A percentile compares a stretch with the other conserved stretches of the same genome.
Conservation (phyloP, 53 echinoderm and acorn worm species). For the Patiria pectinifera region DNA sequence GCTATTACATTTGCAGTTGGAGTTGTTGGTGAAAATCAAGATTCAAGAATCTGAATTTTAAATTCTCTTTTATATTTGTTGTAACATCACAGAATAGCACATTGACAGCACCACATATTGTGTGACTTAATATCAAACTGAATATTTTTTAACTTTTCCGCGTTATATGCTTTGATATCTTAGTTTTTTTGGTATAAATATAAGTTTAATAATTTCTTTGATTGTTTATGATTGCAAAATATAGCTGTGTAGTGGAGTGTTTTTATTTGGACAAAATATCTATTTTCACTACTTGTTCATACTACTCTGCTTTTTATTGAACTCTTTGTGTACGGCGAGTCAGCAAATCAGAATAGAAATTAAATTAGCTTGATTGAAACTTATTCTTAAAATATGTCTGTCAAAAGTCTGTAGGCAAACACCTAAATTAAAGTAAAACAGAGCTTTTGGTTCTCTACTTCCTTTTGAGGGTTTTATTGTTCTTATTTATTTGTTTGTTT, state of each 20-base stretch:
- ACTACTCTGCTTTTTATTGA: neutral
- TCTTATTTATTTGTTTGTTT: neutral
- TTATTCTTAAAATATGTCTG: too few relatives aligned
- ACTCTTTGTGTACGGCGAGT: neutral
- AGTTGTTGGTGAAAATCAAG: too few relatives aligned
- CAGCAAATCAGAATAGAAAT: neutral
- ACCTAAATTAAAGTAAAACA: neutral
- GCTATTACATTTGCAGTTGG: too few relatives aligned
- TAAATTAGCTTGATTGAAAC: too few relatives aligned
- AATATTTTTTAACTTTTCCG: neutral
- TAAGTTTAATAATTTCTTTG: neutral
- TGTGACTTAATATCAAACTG: neutral
- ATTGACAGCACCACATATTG: neutral
- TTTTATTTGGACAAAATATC: constrained; percentile 13
- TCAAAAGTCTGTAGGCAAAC: neutral
- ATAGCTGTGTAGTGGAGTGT: constrained; percentile 38
- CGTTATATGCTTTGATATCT: neutral
- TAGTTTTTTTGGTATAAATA: neutral
- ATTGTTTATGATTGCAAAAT: too few relatives aligned
- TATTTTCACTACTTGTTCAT: constrained; percentile 19
- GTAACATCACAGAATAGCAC: too few relatives aligned
- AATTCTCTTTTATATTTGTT: too few relatives aligned
- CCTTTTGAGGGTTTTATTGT: too few relatives aligned
- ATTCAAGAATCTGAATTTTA: too few relatives aligned
- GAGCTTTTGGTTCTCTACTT: neutral